phyloP scores from a whole-genome alignment of 2,888 invertebrate species.

The Xestia sexstrigata region DNA sequence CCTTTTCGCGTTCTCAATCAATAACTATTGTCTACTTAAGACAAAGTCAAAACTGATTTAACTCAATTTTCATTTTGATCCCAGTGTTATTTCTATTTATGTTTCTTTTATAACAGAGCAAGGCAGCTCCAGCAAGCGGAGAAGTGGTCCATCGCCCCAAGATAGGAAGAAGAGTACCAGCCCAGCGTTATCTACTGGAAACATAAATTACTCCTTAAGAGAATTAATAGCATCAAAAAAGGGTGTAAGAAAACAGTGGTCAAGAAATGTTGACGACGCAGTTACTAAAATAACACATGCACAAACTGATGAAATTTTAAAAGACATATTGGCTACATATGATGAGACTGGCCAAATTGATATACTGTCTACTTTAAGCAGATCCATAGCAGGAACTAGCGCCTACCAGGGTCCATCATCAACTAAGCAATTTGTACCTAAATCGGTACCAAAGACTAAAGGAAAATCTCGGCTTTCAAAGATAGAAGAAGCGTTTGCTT shows the following conservation, averaged over 20 bases:
- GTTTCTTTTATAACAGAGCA: conserved; percentile 38
- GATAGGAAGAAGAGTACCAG: background rate
- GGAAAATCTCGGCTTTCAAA: conserved; percentile 6
- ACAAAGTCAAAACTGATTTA: background rate
- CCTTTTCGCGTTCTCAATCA: background rate
- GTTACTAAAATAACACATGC: conserved; percentile 8
- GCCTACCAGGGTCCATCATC: background rate
- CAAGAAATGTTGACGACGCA: conserved; percentile 6
- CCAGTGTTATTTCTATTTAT: conserved; percentile 11
- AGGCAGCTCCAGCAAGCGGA: background rate
- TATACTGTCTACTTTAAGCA: background rate
- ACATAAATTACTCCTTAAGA: conserved; percentile 24
- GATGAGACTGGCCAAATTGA: conserved; percentile 6
- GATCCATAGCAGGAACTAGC: background rate
- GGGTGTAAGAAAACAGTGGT: conserved; percentile 8
- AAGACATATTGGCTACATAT: conserved; percentile 14
- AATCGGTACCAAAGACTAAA: background rate
- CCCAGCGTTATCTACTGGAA: background rate
- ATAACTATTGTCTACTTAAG: background rate
- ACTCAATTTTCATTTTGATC: background rate
- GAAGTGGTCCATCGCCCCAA: background rate
- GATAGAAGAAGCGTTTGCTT: conserved; percentile 1
- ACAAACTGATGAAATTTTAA: conserved; percentile 4
- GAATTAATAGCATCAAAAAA: conserved; percentile 14
- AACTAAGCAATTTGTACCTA: conserved; percentile 10